phyloP scores from a whole-genome alignment of 2,797 vertebrate species.

The Eulemur rubriventer region DNA sequence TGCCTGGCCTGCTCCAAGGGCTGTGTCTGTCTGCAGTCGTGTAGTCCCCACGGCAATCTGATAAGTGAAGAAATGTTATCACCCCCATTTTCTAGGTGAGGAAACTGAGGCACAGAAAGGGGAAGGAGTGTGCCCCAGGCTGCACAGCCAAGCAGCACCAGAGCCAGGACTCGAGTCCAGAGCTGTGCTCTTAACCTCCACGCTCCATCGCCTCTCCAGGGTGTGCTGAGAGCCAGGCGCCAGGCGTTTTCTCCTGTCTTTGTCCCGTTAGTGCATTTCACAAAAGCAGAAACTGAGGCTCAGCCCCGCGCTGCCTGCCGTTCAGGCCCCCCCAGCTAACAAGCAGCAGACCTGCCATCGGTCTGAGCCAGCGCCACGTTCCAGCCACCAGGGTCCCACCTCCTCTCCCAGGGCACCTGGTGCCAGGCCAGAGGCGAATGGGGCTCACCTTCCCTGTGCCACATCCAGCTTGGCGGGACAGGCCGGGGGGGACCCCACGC shows the following conservation, averaged over 20 bases:
- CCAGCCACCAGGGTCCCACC: neutral
- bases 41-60: neutral
- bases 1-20: neutral
- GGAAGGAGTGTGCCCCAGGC: neutral
- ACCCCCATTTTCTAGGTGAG: neutral
- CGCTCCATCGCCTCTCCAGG: neutral
- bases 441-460: neutral
- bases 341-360: neutral
- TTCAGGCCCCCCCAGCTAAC: neutral
- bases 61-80: too few relatives aligned
- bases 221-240: fast-evolving
- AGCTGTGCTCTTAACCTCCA: neutral
- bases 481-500: fast-evolving
- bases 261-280: neutral
- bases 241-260: neutral
- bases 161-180: neutral
- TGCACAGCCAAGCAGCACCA: neutral
- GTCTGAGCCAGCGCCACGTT: neutral
- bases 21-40: neutral
- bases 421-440: neutral
- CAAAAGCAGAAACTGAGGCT: neutral
- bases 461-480: fast-evolving
- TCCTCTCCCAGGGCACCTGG: neutral
- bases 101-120: neutral
- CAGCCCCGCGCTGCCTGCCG: fast-evolving